Conservation (phyloP, 2,888 invertebrate genomes). For the Calliphora vomitoria region DNA sequence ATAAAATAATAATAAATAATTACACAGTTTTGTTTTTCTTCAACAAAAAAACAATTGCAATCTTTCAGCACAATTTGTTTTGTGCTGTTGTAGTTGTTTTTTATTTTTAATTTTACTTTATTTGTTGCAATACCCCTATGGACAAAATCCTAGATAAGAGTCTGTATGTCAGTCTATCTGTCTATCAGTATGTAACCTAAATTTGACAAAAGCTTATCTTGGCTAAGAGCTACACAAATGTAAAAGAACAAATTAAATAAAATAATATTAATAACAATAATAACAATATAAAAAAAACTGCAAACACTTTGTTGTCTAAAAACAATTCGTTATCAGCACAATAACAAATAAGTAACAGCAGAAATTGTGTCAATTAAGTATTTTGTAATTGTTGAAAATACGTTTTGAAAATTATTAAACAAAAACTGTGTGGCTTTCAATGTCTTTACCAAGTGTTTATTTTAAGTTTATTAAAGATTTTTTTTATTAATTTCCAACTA, state of each 20-base stretch:
- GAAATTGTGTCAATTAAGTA: conserved; percentile 50
- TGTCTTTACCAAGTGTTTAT: conserved; percentile 3
- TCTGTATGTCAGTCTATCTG: background rate
- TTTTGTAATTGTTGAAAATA: background rate
- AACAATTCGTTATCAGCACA: background rate
- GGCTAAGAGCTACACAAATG: conserved; percentile 28
- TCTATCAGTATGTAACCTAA: conserved; percentile 48
- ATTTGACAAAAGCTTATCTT: conserved; percentile 64
- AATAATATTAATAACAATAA: background rate
- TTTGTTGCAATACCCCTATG: background rate
- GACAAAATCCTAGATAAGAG: conserved; percentile 54
- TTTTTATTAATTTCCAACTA: background rate
- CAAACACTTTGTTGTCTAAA: conserved; percentile 3
- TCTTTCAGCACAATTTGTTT: conserved; percentile 20
- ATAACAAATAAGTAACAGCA: background rate
- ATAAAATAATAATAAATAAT: conserved; percentile 36
- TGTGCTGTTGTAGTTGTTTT: conserved; percentile 10
- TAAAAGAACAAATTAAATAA: conserved; percentile 8
- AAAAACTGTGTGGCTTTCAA: conserved; percentile 10
- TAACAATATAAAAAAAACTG: background rate
- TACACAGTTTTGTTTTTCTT: conserved; percentile 36
- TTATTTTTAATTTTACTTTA: background rate
- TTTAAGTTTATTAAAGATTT: background rate
- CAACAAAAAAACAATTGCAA: conserved; percentile 14
- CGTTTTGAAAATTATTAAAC: conserved; percentile 3